Conservation (phyloP, 2,888 invertebrate species). For the Drosophila limbata region DNA sequence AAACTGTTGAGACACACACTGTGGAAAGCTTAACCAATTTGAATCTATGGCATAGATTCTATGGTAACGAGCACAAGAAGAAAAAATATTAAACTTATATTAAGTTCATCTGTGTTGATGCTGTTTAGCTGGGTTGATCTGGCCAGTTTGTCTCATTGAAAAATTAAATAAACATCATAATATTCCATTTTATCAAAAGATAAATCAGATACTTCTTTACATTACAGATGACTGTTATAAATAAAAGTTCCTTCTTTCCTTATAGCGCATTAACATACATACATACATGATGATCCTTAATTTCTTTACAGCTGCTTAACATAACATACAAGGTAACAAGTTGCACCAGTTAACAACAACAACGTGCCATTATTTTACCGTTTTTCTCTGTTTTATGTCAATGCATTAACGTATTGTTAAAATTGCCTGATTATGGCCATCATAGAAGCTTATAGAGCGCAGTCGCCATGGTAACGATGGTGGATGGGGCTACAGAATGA, state of each 20-base stretch:
- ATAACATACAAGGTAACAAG: background rate
- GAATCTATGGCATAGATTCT: conserved; percentile 44
- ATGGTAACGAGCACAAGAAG: conserved; percentile 43
- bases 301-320: background rate
- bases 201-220: background rate
- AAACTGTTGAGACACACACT: conserved; percentile 19
- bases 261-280: background rate
- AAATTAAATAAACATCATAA: no score
- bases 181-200: no score
- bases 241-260: background rate
- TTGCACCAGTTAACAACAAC: background rate
- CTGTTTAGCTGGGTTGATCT: no score
- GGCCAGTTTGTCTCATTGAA: no score
- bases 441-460: conserved; percentile 53
- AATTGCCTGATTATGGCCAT: conserved; percentile 48
- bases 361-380: conserved; percentile 12
- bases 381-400: conserved; percentile 16
- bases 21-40: conserved; percentile 35
- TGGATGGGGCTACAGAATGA: background rate
- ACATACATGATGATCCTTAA: background rate
- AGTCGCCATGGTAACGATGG: conserved; percentile 40
- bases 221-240: background rate
- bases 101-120: no score
- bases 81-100: conserved; percentile 36
- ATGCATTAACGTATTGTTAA: conserved; percentile 13